A percentile compares a stretch with the other conserved stretches of the same genome.
phyloP scores from a whole-genome alignment of 2,797 vertebrate genomes.

The Pelobates cultripes region DNA sequence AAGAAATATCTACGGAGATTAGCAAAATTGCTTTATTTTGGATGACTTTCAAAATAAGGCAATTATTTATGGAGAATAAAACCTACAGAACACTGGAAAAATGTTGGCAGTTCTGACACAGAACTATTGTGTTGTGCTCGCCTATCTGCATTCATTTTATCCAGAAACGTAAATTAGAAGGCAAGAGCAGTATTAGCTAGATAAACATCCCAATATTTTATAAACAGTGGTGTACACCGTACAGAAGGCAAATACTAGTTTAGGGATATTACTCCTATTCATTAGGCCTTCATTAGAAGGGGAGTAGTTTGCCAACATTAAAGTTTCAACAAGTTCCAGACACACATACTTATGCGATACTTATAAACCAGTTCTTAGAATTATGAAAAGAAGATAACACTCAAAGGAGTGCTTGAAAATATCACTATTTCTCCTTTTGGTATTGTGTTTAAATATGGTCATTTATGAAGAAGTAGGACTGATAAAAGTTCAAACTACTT shows the following conservation, averaged over 20 bases:
- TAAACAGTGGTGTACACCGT: conserved; percentile 21
- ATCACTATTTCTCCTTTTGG: too few species aligned
- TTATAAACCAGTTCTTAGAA: too few species aligned
- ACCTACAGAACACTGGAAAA: conserved; percentile 15
- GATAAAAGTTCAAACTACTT: too few species aligned
- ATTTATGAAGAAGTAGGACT: too few species aligned
- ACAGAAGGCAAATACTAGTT: conserved; percentile 36
- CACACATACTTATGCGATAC: too few species aligned
- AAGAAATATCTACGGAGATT: conserved; percentile 14
- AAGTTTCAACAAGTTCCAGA: not conserved
- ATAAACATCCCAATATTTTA: conserved; percentile 37
- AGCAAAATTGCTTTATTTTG: conserved; percentile 36
- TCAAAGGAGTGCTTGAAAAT: too few species aligned
- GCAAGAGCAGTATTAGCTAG: conserved; percentile 10
- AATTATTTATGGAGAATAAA: conserved; percentile 25
- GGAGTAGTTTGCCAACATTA: not conserved
- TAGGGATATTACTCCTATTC: not conserved
- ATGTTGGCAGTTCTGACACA: conserved; percentile 39
- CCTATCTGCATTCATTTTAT: conserved; percentile 33
- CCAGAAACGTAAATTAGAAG: conserved; percentile 23
- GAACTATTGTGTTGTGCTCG: conserved; percentile 37
- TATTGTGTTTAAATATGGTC: too few species aligned
- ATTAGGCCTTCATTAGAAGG: not conserved
- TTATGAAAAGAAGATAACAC: too few species aligned
- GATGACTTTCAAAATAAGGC: conserved; percentile 51